Evolutionary conservation across 2,113 vertebrate species (phyloP).

Genomic region (Chaenocephalus aceratus): DNA sequence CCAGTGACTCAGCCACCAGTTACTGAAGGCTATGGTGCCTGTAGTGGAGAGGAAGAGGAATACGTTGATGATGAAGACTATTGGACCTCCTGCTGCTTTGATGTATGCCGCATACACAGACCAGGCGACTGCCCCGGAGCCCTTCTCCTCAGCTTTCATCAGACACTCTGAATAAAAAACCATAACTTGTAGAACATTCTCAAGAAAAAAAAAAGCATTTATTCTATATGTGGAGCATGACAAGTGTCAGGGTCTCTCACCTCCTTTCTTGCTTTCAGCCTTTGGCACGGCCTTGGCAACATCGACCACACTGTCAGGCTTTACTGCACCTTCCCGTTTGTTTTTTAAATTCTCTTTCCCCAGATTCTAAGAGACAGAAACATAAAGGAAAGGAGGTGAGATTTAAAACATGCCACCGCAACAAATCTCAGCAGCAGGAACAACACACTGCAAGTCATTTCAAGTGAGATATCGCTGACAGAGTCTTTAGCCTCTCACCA

Average conservation of each 20-base stretch:
- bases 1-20: constrained; percentile 89
- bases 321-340: constrained; percentile 59
- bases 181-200: background rate
- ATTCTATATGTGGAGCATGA: background rate
- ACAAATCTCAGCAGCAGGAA: constrained; percentile 47
- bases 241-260: constrained; percentile 60
- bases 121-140: constrained; percentile 82
- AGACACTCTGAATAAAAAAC: constrained; percentile 67
- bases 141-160: constrained; percentile 86
- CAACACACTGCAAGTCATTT: constrained; percentile 57
- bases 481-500: constrained; percentile 63
- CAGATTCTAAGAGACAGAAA: constrained; percentile 69
- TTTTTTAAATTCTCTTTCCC: constrained; percentile 82
- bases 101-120: constrained; percentile 84
- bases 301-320: constrained; percentile 22
- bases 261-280: constrained; percentile 65
- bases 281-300: constrained; percentile 43
- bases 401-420: constrained; percentile 15
- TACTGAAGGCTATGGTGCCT: constrained; percentile 85
- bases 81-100: constrained; percentile 84
- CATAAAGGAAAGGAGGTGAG: background rate
- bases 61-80: constrained; percentile 80
- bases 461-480: constrained; percentile 66
- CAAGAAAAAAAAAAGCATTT: background rate
- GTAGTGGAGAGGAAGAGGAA: constrained; percentile 85